Percentiles rank a stretch among this genome's conserved stretches.
These are phyloP conservation scores for Nomada hirtipes DNA, from an alignment of 2,888 invertebrate genomes.

Conservation along the genomic window DNA sequence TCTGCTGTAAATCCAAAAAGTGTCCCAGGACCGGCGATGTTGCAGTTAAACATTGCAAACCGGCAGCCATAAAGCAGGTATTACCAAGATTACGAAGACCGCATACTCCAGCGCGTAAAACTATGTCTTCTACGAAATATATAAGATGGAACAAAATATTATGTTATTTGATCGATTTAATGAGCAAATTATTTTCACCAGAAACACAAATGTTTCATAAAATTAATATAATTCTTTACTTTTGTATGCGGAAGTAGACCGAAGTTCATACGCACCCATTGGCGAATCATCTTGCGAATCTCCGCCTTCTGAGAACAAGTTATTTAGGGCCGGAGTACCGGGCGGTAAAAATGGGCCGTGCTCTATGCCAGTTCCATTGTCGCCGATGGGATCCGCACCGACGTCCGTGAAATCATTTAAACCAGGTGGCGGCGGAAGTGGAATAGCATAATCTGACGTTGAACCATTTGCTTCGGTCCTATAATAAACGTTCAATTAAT, in stretches of 20 bases:
- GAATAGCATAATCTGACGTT: slow-evolving; percentile 80
- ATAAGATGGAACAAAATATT: slow-evolving; percentile 1
- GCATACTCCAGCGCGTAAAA: slow-evolving; percentile 85
- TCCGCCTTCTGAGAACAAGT: slow-evolving; percentile 81
- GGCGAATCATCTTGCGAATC: slow-evolving; percentile 81
- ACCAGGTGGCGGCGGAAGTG: slow-evolving; percentile 79
- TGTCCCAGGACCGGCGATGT: slow-evolving; percentile 86
- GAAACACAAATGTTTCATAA: neutral
- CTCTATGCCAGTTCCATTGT: slow-evolving; percentile 76
- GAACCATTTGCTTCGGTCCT: slow-evolving; percentile 82
- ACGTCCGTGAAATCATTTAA: slow-evolving; percentile 79
- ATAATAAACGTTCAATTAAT: neutral
- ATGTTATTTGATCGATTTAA: neutral
- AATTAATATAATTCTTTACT: too few species aligned
- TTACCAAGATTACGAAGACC: slow-evolving; percentile 86
- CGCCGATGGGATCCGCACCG: slow-evolving; percentile 76
- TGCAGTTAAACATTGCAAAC: slow-evolving; percentile 86
- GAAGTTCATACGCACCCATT: slow-evolving; percentile 73
- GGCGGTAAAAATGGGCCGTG: slow-evolving; percentile 82
- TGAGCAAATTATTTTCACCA: neutral
- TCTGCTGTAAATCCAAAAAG: slow-evolving; percentile 83
- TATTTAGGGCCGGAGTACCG: slow-evolving; percentile 77
- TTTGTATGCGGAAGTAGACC: neutral
- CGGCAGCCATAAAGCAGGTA: slow-evolving; percentile 87
- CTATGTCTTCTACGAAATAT: slow-evolving; percentile 60